Percentiles rank a stretch among this genome's conserved stretches.
Evolutionary conservation across 2,888 invertebrate genomes (phyloP).

Genomic region (Scaptomyza cyrtandrae): DNA sequence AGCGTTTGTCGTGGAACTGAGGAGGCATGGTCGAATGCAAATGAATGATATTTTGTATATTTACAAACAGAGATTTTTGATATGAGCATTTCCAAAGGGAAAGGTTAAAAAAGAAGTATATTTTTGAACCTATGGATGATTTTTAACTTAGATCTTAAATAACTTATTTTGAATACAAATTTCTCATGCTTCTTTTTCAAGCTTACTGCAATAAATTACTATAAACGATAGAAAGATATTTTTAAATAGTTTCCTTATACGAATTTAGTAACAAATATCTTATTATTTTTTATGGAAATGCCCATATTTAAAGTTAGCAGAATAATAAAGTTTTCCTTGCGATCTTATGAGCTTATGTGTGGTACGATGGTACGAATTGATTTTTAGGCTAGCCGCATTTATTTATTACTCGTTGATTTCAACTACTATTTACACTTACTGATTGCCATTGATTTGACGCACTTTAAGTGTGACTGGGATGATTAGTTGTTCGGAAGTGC

Average conservation of each 20-base stretch:
- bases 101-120: background rate
- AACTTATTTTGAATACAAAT: too few species aligned
- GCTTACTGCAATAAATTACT: too few species aligned
- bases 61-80: constrained; percentile 6
- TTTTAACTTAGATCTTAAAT: too few species aligned
- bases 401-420: constrained; percentile 1
- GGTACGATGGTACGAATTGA: constrained; percentile 12
- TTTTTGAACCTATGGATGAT: background rate
- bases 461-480: constrained; percentile 83
- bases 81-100: constrained; percentile 6
- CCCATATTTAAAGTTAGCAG: background rate
- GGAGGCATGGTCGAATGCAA: constrained; percentile 54
- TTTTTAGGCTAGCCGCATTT: constrained; percentile 34
- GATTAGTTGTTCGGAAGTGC: constrained; percentile 80
- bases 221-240: too few species aligned
- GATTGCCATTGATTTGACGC: constrained; percentile 83
- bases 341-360: constrained; percentile 20
- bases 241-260: too few species aligned
- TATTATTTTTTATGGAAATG: constrained; percentile 1
- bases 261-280: too few species aligned
- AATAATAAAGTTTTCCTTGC: constrained; percentile 3
- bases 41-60: constrained; percentile 57
- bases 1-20: constrained; percentile 67
- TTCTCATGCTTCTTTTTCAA: too few species aligned
- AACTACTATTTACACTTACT: constrained; percentile 77